Evolutionary conservation across 2,888 invertebrate genomes (phyloP).

Genomic region (Thera obeliscata): DNA sequence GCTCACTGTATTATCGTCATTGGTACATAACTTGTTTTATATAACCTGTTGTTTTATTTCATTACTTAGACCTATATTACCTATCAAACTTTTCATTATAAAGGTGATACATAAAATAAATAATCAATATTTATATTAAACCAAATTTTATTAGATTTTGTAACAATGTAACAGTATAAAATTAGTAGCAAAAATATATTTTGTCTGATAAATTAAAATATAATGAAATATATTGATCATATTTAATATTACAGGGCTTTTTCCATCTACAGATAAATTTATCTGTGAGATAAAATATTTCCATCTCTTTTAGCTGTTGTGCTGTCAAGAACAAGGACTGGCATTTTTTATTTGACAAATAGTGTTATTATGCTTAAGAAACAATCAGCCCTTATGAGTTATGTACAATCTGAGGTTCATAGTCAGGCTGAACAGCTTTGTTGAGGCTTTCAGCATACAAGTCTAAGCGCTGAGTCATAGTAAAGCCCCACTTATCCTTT

Average conservation of each 20-base stretch:
- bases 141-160: constrained; percentile 20
- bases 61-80: constrained; percentile 6
- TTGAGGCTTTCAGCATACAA: constrained; percentile 92
- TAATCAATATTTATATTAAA: background rate
- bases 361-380: too few relatives aligned
- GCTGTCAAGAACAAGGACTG: too few relatives aligned
- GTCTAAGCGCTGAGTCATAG: constrained; percentile 97
- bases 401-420: constrained; percentile 62
- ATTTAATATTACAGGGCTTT: constrained; percentile 5
- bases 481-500: constrained; percentile 97
- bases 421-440: constrained; percentile 64
- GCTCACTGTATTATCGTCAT: constrained; percentile 81
- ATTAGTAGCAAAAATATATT: constrained; percentile 21
- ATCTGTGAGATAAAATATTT: too few relatives aligned
- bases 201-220: constrained; percentile 5
- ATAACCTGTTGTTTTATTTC: constrained; percentile 66
- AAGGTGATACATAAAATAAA: background rate
- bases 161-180: constrained; percentile 24
- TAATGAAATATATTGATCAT: constrained; percentile 11
- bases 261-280: too few relatives aligned
- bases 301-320: too few relatives aligned
- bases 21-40: constrained; percentile 79
- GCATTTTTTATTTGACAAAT: too few relatives aligned
- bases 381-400: constrained; percentile 14
- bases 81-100: background rate